A percentile compares a stretch with the other conserved stretches of the same genome.
Conservation (phyloP, 2,113 vertebrate genomes). For the Bufo bufo region DNA sequence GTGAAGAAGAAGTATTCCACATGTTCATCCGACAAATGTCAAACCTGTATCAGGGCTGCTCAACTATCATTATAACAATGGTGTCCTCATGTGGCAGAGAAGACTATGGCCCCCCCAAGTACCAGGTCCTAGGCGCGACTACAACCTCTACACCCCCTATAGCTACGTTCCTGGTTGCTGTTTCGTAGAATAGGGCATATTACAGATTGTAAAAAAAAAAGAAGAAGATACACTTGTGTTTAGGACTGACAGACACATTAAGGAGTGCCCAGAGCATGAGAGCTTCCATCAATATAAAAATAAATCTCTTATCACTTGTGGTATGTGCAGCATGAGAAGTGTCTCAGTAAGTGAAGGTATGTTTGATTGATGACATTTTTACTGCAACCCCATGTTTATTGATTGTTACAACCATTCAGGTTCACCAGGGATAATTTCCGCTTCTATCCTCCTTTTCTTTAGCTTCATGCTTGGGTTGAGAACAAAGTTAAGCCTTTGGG, state of each 20-base stretch:
- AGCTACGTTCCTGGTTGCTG: background rate
- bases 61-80: too few relatives aligned
- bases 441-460: conserved; percentile 36
- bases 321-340: conserved; percentile 45
- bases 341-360: conserved; percentile 21
- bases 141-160: background rate
- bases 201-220: background rate
- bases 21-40: too few relatives aligned
- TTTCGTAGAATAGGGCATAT: background rate
- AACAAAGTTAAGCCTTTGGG: conserved; percentile 43
- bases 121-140: background rate
- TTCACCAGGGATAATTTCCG: conserved; percentile 39
- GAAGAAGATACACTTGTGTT: background rate
- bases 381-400: conserved; percentile 29
- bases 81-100: too few relatives aligned
- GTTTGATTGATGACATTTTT: conserved; percentile 44
- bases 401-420: conserved; percentile 30
- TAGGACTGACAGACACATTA: background rate
- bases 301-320: conserved; percentile 29
- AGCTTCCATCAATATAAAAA: background rate
- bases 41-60: too few relatives aligned
- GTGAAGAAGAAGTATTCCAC: too few relatives aligned
- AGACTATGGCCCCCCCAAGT: background rate
- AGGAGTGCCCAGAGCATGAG: conserved; percentile 1
- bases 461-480: conserved; percentile 38